Conservation (phyloP, 1,140 invertebrate species). For the Melipona quadrifasciata region DNA sequence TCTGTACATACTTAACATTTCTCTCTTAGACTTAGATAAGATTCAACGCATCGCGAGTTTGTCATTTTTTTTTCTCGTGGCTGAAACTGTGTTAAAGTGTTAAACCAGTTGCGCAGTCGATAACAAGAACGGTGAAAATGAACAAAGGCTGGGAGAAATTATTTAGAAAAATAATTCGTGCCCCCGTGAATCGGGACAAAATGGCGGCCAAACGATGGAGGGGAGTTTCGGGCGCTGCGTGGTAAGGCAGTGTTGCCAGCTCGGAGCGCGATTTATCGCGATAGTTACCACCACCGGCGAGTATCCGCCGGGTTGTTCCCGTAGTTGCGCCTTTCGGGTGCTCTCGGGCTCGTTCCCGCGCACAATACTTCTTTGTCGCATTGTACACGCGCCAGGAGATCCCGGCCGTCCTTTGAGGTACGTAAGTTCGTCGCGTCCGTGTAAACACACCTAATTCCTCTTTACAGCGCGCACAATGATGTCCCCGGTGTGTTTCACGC, state of each 20-base stretch:
- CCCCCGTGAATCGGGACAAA: background rate
- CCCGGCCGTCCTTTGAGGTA: background rate
- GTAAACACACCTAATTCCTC: conserved; percentile 5
- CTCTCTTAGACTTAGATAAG: too few relatives aligned
- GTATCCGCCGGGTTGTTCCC: background rate
- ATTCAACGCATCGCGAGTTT: too few relatives aligned
- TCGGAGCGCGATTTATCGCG: conserved; percentile 4
- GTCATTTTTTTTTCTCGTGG: too few relatives aligned
- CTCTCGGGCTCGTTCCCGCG: background rate
- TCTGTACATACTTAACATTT: too few relatives aligned
- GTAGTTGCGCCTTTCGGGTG: too few relatives aligned
- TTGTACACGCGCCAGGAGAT: background rate
- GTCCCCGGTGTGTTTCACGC: background rate
- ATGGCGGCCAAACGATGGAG: background rate
- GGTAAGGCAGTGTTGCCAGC: background rate
- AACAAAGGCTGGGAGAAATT: background rate
- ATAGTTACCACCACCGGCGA: background rate
- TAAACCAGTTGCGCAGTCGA: too few relatives aligned
- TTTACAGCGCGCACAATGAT: background rate
- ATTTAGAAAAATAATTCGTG: conserved; percentile 4
- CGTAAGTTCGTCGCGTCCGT: background rate
- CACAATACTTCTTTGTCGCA: background rate
- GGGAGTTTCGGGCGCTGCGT: background rate
- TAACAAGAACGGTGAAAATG: background rate
- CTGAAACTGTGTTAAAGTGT: too few relatives aligned